A percentile compares a stretch with the other conserved stretches of the same genome.
These are phyloP conservation scores for Ellobius talpinus DNA, from an alignment of 2,113 vertebrate genomes.

Conservation along the genomic window DNA sequence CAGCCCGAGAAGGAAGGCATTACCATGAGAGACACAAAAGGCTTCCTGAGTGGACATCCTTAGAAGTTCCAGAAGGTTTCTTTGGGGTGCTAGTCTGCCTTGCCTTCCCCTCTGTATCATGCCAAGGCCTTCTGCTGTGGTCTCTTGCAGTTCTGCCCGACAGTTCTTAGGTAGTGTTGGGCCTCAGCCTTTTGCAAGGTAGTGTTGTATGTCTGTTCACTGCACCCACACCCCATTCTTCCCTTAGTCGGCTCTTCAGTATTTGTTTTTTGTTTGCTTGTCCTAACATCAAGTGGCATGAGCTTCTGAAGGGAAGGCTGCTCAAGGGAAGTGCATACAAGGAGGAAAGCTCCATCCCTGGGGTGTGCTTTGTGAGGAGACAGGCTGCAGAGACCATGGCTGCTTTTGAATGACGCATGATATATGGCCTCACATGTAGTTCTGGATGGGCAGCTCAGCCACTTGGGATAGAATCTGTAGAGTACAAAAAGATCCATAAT, in stretches of 20 bases:
- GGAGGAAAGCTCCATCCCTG: background rate
- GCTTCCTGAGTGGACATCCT: background rate
- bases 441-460: background rate
- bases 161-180: background rate
- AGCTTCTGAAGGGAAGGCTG: background rate
- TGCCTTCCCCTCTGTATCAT: background rate
- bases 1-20: background rate
- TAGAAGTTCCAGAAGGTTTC: background rate
- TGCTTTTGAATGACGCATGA: background rate
- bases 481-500: background rate
- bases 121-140: background rate
- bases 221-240: background rate
- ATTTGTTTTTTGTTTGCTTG: background rate
- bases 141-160: background rate
- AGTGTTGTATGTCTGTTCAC: background rate
- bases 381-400: background rate
- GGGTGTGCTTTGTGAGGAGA: background rate
- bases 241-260: background rate
- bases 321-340: background rate
- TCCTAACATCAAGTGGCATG: background rate
- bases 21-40: background rate
- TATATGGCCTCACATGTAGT: background rate
- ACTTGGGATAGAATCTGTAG: background rate
- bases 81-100: background rate
- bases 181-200: background rate